A percentile compares a stretch with the other conserved stretches of the same genome.
Evolutionary conservation across 2,113 vertebrate genomes (phyloP).

Genomic region (Chionis minor): DNA sequence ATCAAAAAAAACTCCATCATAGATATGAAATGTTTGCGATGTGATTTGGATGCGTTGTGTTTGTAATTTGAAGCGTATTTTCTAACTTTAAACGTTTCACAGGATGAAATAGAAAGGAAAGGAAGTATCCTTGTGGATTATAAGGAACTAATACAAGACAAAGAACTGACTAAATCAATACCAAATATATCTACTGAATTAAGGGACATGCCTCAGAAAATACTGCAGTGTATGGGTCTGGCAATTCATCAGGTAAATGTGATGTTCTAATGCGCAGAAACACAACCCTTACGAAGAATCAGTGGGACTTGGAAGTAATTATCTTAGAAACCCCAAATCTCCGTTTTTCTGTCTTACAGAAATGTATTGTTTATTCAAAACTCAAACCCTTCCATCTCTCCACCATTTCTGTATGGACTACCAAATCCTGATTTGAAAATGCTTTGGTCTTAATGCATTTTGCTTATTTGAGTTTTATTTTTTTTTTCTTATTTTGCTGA

Average conservation of each 20-base stretch:
- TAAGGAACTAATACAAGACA: slow-evolving; percentile 81
- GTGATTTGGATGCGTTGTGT: neutral
- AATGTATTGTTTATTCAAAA: neutral
- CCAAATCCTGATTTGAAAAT: neutral
- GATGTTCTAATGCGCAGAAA: neutral
- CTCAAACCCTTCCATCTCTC: neutral
- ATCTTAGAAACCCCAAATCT: neutral
- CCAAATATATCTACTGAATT: slow-evolving; percentile 80
- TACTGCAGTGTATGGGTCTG: slow-evolving; percentile 89
- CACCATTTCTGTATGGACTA: neutral
- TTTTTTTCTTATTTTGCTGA: neutral
- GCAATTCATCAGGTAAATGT: slow-evolving; percentile 91
- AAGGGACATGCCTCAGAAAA: slow-evolving; percentile 88
- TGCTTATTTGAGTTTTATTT: neutral
- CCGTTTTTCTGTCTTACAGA: neutral
- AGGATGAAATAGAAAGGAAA: slow-evolving; percentile 99
- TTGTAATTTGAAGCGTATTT: neutral
- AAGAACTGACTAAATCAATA: slow-evolving; percentile 66
- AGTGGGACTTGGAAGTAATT: neutral
- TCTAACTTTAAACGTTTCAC: neutral
- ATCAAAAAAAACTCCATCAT: neutral
- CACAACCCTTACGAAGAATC: neutral
- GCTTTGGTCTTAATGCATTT: neutral
- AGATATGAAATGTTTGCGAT: neutral
- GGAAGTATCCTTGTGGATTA: slow-evolving; percentile 97